phyloP scores from a whole-genome alignment of 2,797 vertebrate genomes.

The Sus cebifrons region DNA sequence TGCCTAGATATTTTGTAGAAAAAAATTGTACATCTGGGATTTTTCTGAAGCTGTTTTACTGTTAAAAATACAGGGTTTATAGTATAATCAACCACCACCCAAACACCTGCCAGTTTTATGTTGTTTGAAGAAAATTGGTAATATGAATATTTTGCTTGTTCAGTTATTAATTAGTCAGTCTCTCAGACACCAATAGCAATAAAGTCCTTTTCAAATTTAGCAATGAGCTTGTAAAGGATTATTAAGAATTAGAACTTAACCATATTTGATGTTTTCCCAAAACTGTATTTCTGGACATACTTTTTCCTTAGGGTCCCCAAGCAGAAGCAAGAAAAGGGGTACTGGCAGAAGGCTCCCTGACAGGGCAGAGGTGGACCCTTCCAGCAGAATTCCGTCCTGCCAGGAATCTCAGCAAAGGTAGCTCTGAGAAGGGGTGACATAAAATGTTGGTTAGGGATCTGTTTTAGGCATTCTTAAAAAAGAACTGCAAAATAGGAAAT shows the following conservation, averaged over 20 bases:
- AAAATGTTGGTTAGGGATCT: not conserved
- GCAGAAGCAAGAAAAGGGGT: not conserved
- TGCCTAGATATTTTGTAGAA: not conserved
- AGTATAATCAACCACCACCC: not conserved
- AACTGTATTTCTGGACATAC: not conserved
- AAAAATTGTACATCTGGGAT: not conserved
- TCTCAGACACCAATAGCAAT: not conserved
- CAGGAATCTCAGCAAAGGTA: not conserved
- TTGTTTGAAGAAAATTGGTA: not conserved
- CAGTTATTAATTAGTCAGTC: not conserved
- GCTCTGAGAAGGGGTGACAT: not conserved
- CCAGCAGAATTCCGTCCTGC: not conserved
- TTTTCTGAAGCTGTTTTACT: conserved; percentile 12
- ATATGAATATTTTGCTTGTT: not conserved
- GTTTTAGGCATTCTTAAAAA: not conserved
- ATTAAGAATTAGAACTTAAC: not conserved
- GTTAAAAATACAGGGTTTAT: not conserved
- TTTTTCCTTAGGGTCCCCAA: not conserved
- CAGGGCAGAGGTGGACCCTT: not conserved
- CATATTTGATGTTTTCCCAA: not conserved
- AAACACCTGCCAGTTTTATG: not conserved
- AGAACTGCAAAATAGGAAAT: not conserved
- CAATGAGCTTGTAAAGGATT: conserved; percentile 12
- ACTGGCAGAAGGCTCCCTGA: not conserved
- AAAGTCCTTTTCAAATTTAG: conserved; percentile 25